Evolutionary conservation across 2,113 vertebrate genomes (phyloP).

Genomic region (Corythoichthys haematopterus): DNA sequence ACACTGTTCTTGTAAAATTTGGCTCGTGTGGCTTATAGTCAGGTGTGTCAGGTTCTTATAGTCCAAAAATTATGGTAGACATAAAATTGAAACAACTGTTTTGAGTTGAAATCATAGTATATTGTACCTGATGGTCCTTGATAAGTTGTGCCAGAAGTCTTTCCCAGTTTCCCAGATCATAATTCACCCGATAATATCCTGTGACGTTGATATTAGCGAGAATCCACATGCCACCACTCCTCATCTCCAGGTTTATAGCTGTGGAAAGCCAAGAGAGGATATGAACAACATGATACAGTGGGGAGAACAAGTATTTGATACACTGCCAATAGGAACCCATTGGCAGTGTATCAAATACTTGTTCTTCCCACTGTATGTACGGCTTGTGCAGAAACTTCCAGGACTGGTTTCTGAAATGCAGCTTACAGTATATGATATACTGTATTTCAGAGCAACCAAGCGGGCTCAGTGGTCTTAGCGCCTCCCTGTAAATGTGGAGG

Average conservation of each 20-base stretch:
- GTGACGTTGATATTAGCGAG: slow-evolving; percentile 80
- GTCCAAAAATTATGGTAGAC: background rate
- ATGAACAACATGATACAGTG: no score
- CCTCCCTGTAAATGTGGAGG: no score
- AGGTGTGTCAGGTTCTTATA: no score
- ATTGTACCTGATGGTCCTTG: slow-evolving; percentile 36
- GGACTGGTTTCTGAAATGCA: no score
- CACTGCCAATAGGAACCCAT: no score
- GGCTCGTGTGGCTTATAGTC: no score
- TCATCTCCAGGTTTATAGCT: slow-evolving; percentile 41
- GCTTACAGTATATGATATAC: no score
- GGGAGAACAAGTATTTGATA: no score
- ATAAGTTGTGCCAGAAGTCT: slow-evolving; percentile 68
- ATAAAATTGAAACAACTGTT: background rate
- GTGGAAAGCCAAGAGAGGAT: background rate
- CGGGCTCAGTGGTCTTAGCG: no score
- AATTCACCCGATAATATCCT: slow-evolving; percentile 89
- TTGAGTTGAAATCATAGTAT: background rate
- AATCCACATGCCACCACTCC: slow-evolving; percentile 59
- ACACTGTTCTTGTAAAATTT: no score
- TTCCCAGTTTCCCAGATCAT: slow-evolving; percentile 81
- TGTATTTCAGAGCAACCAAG: no score
- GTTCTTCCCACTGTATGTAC: background rate
- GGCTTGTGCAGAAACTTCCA: background rate
- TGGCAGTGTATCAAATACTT: no score